phyloP scores from a whole-genome alignment of 1,140 invertebrate genomes.

The Sesamia nonagrioides region DNA sequence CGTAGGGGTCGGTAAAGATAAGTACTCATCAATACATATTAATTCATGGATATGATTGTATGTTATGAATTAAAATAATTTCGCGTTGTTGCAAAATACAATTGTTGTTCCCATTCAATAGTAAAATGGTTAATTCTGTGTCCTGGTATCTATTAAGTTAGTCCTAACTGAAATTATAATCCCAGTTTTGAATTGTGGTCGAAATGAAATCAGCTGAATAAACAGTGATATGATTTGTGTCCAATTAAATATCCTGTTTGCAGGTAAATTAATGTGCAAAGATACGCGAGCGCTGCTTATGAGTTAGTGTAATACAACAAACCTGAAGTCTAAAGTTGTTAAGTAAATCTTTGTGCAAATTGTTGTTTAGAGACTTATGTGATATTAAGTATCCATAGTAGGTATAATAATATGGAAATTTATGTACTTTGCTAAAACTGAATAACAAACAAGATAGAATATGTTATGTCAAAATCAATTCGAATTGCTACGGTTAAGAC shows the following conservation, averaged over 20 bases:
- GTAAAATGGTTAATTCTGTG: slow-evolving; percentile 8
- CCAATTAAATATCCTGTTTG: background rate
- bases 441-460: too few relatives aligned
- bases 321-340: too few relatives aligned
- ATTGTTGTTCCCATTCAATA: background rate
- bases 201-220: background rate
- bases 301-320: too few relatives aligned
- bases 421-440: too few relatives aligned
- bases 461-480: too few relatives aligned
- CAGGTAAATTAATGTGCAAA: background rate
- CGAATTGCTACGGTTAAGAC: too few relatives aligned
- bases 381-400: too few relatives aligned
- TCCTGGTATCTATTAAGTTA: background rate
- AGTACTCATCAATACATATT: too few relatives aligned
- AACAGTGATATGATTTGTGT: background rate
- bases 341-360: too few relatives aligned
- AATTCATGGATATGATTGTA: background rate
- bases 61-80: background rate
- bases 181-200: background rate
- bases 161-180: background rate
- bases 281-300: background rate
- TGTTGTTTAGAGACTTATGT: too few relatives aligned
- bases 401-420: too few relatives aligned
- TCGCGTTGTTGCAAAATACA: background rate
- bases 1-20: too few relatives aligned